These are phyloP conservation scores for Tribolium freemani DNA, from an alignment of 2,888 invertebrate genomes.

Conservation along the genomic window DNA sequence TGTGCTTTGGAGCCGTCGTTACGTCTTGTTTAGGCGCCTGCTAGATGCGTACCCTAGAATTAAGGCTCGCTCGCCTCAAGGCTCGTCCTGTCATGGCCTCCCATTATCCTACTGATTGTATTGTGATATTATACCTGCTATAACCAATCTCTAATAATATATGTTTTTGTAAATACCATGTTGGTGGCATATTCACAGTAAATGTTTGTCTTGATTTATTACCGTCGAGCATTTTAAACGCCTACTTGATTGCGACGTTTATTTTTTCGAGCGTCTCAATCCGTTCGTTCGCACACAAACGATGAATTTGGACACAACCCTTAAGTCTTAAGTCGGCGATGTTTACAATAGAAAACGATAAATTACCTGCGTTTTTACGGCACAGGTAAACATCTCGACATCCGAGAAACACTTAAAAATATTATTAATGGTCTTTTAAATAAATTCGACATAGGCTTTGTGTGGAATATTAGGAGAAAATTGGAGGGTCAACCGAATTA, in stretches of 20 bases:
- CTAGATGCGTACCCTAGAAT: conserved; percentile 62
- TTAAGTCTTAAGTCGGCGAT: not conserved
- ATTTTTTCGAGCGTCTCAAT: conserved; percentile 19
- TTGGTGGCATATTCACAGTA: conserved; percentile 57
- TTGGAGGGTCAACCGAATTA: conserved; percentile 24
- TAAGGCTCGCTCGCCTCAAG: conserved; percentile 57
- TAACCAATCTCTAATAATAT: conserved; percentile 56
- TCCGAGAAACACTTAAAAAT: conserved; percentile 40
- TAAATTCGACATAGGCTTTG: conserved; percentile 37
- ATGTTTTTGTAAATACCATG: conserved; percentile 62
- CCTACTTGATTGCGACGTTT: conserved; percentile 45
- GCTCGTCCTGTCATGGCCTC: conserved; percentile 63
- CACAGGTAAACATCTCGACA: conserved; percentile 40
- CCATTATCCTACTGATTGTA: conserved; percentile 58
- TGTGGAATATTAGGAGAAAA: conserved; percentile 26
- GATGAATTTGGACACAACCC: not conserved
- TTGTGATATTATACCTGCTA: conserved; percentile 52
- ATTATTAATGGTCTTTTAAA: conserved; percentile 45
- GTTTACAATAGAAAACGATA: conserved; percentile 19
- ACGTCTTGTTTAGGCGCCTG: conserved; percentile 66
- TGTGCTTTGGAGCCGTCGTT: conserved; percentile 56
- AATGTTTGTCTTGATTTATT: conserved; percentile 53
- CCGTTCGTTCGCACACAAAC: no score
- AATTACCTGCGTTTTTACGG: conserved; percentile 27
- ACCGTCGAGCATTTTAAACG: conserved; percentile 49